These are phyloP conservation scores for Ceyx margarethae DNA, from an alignment of 2,113 vertebrate genomes.

Conservation along the genomic window DNA sequence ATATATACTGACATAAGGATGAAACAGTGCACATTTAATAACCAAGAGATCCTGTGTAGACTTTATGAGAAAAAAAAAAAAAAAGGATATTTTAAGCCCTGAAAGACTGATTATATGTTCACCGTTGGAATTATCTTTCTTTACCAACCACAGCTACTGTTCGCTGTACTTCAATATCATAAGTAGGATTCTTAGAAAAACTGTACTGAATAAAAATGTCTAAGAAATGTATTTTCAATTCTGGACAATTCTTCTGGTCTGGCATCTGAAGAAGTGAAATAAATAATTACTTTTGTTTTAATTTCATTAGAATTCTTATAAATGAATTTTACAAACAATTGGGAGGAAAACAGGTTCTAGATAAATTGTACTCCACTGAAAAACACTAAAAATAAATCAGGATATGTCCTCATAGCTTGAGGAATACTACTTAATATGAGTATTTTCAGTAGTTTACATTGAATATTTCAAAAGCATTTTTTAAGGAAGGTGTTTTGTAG, in stretches of 20 bases:
- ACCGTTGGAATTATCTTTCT: neutral
- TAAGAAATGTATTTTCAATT: neutral
- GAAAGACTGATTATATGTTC: neutral
- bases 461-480: slow-evolving; percentile 59
- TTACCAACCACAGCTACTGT: neutral
- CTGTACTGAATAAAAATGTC: neutral
- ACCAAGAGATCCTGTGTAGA: neutral
- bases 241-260: neutral
- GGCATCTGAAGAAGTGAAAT: neutral
- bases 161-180: neutral
- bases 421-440: slow-evolving; percentile 55
- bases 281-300: neutral
- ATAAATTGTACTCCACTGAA: neutral
- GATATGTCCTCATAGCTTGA: slow-evolving; percentile 32
- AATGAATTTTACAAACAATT: neutral
- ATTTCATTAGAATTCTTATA: neutral
- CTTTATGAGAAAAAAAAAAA: neutral
- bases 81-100: slow-evolving; percentile 14
- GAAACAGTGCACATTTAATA: slow-evolving; percentile 42
- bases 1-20: neutral
- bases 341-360: neutral
- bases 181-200: neutral
- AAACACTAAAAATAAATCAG: slow-evolving; percentile 21
- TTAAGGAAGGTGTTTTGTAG: slow-evolving; percentile 65
- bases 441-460: slow-evolving; percentile 54